Conservation (phyloP, 2,113 vertebrate genomes). For the Syngnathus scovelli region DNA sequence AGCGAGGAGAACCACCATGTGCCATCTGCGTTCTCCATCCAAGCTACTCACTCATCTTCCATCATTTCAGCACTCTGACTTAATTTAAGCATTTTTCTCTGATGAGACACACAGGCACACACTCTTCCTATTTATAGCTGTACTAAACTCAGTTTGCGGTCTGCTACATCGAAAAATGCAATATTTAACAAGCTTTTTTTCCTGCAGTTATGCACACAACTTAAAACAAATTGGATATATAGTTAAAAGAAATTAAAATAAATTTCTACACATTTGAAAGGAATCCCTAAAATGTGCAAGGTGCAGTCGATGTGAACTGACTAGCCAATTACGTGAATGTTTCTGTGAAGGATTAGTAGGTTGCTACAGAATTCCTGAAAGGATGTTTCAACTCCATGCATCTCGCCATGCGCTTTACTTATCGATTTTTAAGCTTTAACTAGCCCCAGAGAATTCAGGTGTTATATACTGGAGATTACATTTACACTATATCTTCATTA, state of each 20-base stretch:
- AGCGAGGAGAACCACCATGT: constrained; percentile 8
- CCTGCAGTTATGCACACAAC: background rate
- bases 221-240: background rate
- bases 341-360: constrained; percentile 54
- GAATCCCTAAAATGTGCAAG: constrained; percentile 15
- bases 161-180: background rate
- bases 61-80: constrained; percentile 52
- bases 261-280: constrained; percentile 32
- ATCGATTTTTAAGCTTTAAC: constrained; percentile 31
- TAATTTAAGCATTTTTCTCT: constrained; percentile 47
- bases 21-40: constrained; percentile 41
- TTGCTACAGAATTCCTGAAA: constrained; percentile 49
- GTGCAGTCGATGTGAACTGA: constrained; percentile 37
- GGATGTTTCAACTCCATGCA: constrained; percentile 32
- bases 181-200: constrained; percentile 5
- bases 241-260: constrained; percentile 8
- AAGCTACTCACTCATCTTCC: constrained; percentile 44
- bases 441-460: constrained; percentile 19
- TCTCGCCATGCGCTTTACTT: constrained; percentile 4
- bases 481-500: constrained; percentile 15
- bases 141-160: constrained; percentile 10
- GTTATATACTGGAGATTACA: constrained; percentile 18
- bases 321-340: constrained; percentile 56
- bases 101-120: constrained; percentile 27
- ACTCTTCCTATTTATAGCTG: constrained; percentile 30